Evolutionary conservation across 2,797 vertebrate genomes (phyloP).

Genomic region (Brotula barbata): DNA sequence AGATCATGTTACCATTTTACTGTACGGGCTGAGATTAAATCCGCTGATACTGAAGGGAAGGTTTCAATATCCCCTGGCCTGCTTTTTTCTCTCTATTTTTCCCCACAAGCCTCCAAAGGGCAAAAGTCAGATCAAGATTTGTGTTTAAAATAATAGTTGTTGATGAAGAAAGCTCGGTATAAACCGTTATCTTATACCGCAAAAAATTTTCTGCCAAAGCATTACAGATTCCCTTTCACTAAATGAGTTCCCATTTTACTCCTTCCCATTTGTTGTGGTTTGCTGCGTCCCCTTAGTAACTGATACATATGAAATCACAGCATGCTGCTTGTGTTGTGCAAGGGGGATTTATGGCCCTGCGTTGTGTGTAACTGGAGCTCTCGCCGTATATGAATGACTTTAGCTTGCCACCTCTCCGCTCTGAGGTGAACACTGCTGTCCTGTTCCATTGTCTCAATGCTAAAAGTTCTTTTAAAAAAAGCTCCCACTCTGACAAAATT

Average conservation of each 20-base stretch:
- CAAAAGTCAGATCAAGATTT: slow-evolving; percentile 49
- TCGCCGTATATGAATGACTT: slow-evolving; percentile 63
- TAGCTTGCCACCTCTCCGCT: slow-evolving; percentile 64
- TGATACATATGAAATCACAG: slow-evolving; percentile 74
- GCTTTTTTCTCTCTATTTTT: slow-evolving; percentile 36
- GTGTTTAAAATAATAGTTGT: slow-evolving; percentile 36
- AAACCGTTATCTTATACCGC: slow-evolving; percentile 45
- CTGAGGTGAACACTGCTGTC: slow-evolving; percentile 57
- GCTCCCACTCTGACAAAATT: slow-evolving; percentile 62
- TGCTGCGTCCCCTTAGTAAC: slow-evolving; percentile 67
- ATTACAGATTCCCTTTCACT: slow-evolving; percentile 47
- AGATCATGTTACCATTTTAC: slow-evolving; percentile 65
- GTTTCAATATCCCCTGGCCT: slow-evolving; percentile 59
- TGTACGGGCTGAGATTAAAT: slow-evolving; percentile 66
- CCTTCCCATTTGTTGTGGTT: slow-evolving; percentile 69
- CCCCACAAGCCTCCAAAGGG: slow-evolving; percentile 36
- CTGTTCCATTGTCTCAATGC: slow-evolving; percentile 62
- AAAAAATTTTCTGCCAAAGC: slow-evolving; percentile 35
- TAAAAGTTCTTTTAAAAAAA: slow-evolving; percentile 56
- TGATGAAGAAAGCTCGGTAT: slow-evolving; percentile 31
- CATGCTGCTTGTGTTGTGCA: slow-evolving; percentile 58
- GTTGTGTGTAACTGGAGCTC: slow-evolving; percentile 72
- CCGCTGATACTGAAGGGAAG: slow-evolving; percentile 59
- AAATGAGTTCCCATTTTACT: slow-evolving; percentile 49
- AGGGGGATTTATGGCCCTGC: slow-evolving; percentile 67